These are phyloP conservation scores for Rhabdornis inornatus DNA, from an alignment of 2,113 vertebrate species.

Conservation along the genomic window DNA sequence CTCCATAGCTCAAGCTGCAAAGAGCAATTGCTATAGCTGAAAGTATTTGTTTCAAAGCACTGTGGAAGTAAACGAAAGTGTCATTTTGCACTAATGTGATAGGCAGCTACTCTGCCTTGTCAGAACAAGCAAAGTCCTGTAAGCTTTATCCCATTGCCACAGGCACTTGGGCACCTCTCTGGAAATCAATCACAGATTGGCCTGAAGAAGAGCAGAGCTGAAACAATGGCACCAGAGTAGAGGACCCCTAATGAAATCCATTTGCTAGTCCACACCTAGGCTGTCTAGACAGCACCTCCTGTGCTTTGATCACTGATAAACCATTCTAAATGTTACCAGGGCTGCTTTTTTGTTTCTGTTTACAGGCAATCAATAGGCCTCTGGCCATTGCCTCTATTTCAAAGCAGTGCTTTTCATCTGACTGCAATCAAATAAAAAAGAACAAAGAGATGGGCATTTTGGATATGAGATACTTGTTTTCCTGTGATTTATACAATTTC, in stretches of 20 bases:
- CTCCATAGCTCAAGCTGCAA: slow-evolving; percentile 62
- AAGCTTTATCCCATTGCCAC: slow-evolving; percentile 83
- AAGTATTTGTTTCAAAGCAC: slow-evolving; percentile 77
- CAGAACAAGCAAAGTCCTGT: slow-evolving; percentile 77
- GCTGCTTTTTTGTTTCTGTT: slow-evolving; percentile 72
- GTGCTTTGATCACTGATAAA: slow-evolving; percentile 81
- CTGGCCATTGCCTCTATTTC: slow-evolving; percentile 81
- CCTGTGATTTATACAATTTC: slow-evolving; percentile 29
- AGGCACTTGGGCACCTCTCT: slow-evolving; percentile 83
- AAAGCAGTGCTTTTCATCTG: slow-evolving; percentile 85
- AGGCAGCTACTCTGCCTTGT: slow-evolving; percentile 75
- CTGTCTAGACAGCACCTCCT: slow-evolving; percentile 76
- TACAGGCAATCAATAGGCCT: slow-evolving; percentile 75
- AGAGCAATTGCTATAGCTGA: slow-evolving; percentile 76
- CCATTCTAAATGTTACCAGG: slow-evolving; percentile 77
- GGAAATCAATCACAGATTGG: slow-evolving; percentile 93
- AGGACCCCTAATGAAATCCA: slow-evolving; percentile 81
- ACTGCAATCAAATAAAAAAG: slow-evolving; percentile 79
- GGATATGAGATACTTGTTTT: slow-evolving; percentile 39
- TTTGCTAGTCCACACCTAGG: slow-evolving; percentile 80
- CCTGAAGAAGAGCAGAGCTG: slow-evolving; percentile 74
- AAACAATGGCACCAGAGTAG: slow-evolving; percentile 70
- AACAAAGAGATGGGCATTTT: slow-evolving; percentile 64
- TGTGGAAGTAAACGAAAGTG: slow-evolving; percentile 78
- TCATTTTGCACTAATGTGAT: slow-evolving; percentile 87